A percentile compares a stretch with the other conserved stretches of the same genome.
These are phyloP conservation scores for Embidobia sp. DNA, from an alignment of 2,888 invertebrate species.

Conservation along the genomic window DNA sequence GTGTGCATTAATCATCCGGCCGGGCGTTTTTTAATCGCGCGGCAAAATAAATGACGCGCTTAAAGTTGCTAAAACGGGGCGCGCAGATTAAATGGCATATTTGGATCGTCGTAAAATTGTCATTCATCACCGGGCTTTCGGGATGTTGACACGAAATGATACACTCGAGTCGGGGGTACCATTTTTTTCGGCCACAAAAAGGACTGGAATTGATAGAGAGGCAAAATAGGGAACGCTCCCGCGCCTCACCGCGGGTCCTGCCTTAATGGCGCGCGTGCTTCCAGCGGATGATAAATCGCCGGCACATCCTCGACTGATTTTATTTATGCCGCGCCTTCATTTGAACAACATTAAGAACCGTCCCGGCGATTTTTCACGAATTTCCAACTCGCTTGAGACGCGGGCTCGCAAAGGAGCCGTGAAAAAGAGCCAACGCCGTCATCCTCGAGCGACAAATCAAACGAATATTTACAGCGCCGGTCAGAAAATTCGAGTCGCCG, in stretches of 20 bases:
- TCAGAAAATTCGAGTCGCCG: no score
- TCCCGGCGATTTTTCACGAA: conserved; percentile 15
- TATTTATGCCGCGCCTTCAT: conserved; percentile 73
- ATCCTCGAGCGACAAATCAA: no score
- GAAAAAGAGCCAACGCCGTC: no score
- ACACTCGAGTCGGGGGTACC: conserved; percentile 62
- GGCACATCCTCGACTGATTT: conserved; percentile 71
- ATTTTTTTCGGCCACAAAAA: conserved; percentile 46
- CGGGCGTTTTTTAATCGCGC: conserved; percentile 41
- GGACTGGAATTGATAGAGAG: conserved; percentile 54
- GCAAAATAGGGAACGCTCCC: conserved; percentile 31
- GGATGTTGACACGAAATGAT: conserved; percentile 62
- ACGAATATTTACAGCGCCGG: no score
- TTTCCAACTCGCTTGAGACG: not conserved
- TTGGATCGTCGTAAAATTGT: conserved; percentile 61
- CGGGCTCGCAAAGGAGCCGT: no score
- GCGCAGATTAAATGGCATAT: conserved; percentile 47
- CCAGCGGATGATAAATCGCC: conserved; percentile 74
- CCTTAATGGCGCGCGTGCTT: conserved; percentile 69
- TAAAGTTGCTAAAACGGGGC: conserved; percentile 50
- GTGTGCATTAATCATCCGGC: conserved; percentile 27
- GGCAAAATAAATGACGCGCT: conserved; percentile 51
- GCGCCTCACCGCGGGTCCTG: not conserved
- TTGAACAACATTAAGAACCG: conserved; percentile 71
- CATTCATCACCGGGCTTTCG: conserved; percentile 61